Evolutionary conservation across 2,888 invertebrate species (phyloP).

Genomic region (Rhodophaea formosa): DNA sequence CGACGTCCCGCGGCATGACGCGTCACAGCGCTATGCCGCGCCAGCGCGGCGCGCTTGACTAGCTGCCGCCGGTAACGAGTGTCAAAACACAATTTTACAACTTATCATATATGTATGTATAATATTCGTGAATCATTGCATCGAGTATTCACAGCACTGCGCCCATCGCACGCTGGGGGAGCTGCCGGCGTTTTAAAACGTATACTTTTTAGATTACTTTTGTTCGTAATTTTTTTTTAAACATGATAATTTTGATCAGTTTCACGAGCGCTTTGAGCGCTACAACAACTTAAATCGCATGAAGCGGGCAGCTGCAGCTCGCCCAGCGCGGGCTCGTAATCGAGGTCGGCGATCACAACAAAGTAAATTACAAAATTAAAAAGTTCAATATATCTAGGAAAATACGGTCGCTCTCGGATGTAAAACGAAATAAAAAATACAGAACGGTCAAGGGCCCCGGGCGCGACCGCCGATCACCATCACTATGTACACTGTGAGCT

Average conservation of each 20-base stretch:
- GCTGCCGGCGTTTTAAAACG: not conserved
- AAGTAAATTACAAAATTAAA: slow-evolving; percentile 8
- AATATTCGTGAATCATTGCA: not conserved
- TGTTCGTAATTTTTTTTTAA: not conserved
- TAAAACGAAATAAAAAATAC: slow-evolving; percentile 11
- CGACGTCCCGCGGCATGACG: not conserved
- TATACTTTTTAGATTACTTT: not conserved
- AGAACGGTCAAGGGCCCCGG: not conserved
- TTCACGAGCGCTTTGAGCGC: not conserved
- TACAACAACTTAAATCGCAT: not conserved
- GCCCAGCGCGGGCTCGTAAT: not conserved
- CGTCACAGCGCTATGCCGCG: not conserved
- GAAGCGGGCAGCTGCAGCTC: no score
- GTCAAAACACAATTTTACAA: slow-evolving; percentile 1
- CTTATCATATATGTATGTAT: not conserved
- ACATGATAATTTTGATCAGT: not conserved
- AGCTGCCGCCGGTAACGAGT: slow-evolving; percentile 13
- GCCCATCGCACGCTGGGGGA: not conserved
- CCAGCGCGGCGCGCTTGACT: slow-evolving; percentile 1
- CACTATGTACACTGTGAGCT: not conserved
- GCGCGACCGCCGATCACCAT: not conserved
- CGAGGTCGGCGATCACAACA: not conserved
- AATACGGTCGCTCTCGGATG: slow-evolving; percentile 6
- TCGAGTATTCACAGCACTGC: slow-evolving; percentile 14
- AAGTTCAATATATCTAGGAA: slow-evolving; percentile 12